phyloP scores from a whole-genome alignment of 2,797 vertebrate species.

The Varecia variegata region DNA sequence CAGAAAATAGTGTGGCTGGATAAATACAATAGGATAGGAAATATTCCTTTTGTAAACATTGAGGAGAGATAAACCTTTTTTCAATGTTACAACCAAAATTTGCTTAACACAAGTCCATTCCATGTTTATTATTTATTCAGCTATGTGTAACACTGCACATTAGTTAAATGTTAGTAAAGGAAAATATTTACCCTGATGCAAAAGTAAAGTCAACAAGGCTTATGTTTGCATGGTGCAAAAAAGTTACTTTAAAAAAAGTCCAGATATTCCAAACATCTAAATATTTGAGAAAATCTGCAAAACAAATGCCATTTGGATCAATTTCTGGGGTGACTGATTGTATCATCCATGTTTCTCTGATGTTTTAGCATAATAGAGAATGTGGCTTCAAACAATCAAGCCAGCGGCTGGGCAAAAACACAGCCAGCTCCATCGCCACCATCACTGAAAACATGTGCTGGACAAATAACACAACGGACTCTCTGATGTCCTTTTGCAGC shows the following conservation, averaged over 20 bases:
- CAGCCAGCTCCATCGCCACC: background rate
- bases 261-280: constrained; percentile 43
- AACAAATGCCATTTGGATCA: constrained; percentile 64
- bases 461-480: background rate
- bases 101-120: background rate
- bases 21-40: background rate
- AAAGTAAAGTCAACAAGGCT: constrained; percentile 47
- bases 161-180: constrained; percentile 49
- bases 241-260: background rate
- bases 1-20: background rate
- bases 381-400: background rate
- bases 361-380: constrained; percentile 32
- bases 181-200: constrained; percentile 39
- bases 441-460: constrained; percentile 35
- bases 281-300: constrained; percentile 64
- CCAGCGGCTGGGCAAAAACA: background rate
- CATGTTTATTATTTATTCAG: constrained; percentile 27
- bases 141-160: constrained; percentile 32
- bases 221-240: constrained; percentile 22
- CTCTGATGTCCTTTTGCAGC: constrained; percentile 48
- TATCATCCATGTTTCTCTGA: background rate
- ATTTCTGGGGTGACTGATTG: constrained; percentile 34
- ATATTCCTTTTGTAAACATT: background rate
- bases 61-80: background rate
- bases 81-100: constrained; percentile 2